Conservation (phyloP, 2,888 invertebrate species). For the Eristalis tenax region DNA sequence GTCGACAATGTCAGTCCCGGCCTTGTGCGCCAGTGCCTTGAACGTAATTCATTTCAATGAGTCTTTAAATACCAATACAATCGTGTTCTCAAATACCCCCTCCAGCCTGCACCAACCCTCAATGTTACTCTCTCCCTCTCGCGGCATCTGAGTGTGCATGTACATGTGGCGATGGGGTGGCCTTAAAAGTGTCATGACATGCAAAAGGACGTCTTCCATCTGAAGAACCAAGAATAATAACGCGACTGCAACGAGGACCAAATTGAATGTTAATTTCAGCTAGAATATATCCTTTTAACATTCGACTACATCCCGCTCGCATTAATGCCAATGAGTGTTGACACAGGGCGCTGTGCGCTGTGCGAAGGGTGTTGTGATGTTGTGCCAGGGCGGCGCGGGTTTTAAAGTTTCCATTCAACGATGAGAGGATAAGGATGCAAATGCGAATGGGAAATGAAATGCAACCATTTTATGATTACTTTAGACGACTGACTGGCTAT, state of each 20-base stretch:
- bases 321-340: constrained; percentile 61
- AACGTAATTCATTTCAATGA: constrained; percentile 16
- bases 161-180: not conserved
- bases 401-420: constrained; percentile 55
- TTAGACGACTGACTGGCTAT: constrained; percentile 44
- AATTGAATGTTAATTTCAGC: constrained; percentile 67
- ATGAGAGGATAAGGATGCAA: constrained; percentile 58
- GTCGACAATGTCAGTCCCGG: not conserved
- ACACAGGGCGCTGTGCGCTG: constrained; percentile 3
- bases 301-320: constrained; percentile 52
- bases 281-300: constrained; percentile 54
- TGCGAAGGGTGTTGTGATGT: not conserved
- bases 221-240: constrained; percentile 54
- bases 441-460: constrained; percentile 67
- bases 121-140: not conserved
- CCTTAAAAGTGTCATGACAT: constrained; percentile 53
- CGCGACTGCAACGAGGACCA: constrained; percentile 52
- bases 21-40: not conserved
- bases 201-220: constrained; percentile 53
- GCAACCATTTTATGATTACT: constrained; percentile 70
- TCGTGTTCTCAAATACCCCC: not conserved
- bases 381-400: not conserved
- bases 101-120: not conserved
- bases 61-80: constrained; percentile 13
- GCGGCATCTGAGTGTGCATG: not conserved